These are phyloP conservation scores for Megaustenia siamemsis DNA, from an alignment of 2,888 invertebrate genomes.

Conservation along the genomic window DNA sequence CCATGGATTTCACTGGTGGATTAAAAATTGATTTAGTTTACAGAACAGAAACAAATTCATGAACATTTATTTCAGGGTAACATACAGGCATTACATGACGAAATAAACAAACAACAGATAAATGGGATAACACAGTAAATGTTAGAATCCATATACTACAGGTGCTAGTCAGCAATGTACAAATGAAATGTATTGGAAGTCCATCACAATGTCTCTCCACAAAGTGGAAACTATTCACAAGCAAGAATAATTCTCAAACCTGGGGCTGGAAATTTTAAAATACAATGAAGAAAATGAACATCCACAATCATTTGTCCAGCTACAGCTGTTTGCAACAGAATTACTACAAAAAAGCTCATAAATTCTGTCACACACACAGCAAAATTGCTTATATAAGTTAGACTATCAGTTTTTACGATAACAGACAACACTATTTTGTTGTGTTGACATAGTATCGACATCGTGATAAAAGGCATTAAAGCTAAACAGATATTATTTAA, in stretches of 20 bases:
- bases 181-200: constrained; percentile 29
- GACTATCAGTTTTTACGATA: no score
- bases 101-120: background rate
- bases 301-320: no score
- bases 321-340: no score
- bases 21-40: background rate
- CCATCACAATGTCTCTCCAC: constrained; percentile 17
- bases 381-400: no score
- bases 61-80: background rate
- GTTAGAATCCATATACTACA: background rate
- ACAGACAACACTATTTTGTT: no score
- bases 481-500: no score
- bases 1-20: background rate
- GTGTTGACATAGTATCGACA: no score
- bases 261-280: background rate
- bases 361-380: no score
- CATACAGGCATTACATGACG: background rate
- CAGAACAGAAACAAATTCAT: background rate
- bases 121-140: background rate
- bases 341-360: no score
- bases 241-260: background rate
- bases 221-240: constrained; percentile 9
- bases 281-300: background rate
- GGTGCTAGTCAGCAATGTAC: constrained; percentile 1
- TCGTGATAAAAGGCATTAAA: no score